Conservation (phyloP, 2,797 vertebrate species). For the Heteromormyrus szaboi region DNA sequence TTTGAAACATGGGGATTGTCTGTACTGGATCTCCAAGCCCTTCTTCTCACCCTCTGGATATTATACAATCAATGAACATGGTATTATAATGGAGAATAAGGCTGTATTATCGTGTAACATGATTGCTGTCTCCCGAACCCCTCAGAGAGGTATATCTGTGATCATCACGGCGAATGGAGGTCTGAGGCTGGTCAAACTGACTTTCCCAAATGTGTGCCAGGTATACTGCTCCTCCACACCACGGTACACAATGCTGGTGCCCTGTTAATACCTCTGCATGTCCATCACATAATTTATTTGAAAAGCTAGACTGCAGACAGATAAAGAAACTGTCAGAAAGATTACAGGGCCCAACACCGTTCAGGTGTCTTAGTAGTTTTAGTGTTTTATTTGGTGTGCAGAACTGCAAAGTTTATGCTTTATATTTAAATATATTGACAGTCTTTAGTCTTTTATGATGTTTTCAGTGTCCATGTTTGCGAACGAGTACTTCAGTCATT, state of each 20-base stretch:
- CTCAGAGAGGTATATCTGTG: slow-evolving; percentile 51
- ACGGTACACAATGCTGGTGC: not conserved
- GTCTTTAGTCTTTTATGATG: not conserved
- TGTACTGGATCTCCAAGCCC: not conserved
- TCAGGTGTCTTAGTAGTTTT: not conserved
- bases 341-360: not conserved
- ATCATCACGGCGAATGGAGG: slow-evolving; percentile 48
- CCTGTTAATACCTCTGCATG: not conserved
- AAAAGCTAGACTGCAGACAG: not conserved
- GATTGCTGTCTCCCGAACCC: not conserved
- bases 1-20: not conserved
- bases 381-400: not conserved
- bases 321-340: not conserved
- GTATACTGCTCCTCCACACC: slow-evolving; percentile 34
- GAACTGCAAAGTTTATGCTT: not conserved
- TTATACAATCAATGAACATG: not conserved
- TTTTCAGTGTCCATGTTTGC: not conserved
- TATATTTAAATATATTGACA: not conserved
- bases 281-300: not conserved
- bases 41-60: not conserved
- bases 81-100: not conserved
- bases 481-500: not conserved
- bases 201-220: slow-evolving; percentile 51
- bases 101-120: not conserved
- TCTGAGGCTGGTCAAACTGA: slow-evolving; percentile 29